Percentiles rank a stretch among this genome's conserved stretches.
Conservation (phyloP, 1,140 invertebrate species). For the Steinernema khuongi region DNA sequence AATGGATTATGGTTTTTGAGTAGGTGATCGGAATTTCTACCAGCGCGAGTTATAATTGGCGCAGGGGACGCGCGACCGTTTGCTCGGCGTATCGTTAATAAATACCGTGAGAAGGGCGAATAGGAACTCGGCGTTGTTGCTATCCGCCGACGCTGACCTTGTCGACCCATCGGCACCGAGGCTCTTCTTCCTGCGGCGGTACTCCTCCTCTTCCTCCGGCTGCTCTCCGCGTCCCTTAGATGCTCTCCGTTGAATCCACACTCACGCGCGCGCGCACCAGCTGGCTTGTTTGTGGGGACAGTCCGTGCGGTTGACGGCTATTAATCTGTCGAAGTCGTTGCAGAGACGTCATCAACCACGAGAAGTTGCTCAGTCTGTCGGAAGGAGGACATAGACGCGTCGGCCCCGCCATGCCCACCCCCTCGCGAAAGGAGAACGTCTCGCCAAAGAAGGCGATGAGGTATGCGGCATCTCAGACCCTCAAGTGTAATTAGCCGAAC, state of each 20-base stretch:
- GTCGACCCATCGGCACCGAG: neutral
- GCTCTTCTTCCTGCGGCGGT: neutral
- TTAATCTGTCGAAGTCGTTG: neutral
- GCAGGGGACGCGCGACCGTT: neutral
- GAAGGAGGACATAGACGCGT: neutral
- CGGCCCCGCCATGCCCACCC: neutral
- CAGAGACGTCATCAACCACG: neutral
- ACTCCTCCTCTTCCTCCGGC: neutral
- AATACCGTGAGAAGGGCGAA: constrained; percentile 12
- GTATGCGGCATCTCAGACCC: too few relatives aligned
- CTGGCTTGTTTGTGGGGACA: neutral
- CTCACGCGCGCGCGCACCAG: neutral
- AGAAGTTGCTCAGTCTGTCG: constrained; percentile 11
- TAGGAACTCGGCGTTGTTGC: constrained; percentile 5
- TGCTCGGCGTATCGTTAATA: constrained; percentile 15
- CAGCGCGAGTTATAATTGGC: constrained; percentile 12
- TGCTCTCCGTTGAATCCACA: constrained; percentile 1
- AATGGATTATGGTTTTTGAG: constrained; percentile 15
- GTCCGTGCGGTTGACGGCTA: neutral
- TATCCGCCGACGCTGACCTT: constrained; percentile 1
- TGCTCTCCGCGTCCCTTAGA: neutral
- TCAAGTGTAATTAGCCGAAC: too few relatives aligned
- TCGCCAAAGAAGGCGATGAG: neutral
- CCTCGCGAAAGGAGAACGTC: neutral
- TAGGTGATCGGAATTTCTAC: neutral